These are phyloP conservation scores for Sebastes trivittatus DNA, from an alignment of 2,797 vertebrate species.

Conservation along the genomic window DNA sequence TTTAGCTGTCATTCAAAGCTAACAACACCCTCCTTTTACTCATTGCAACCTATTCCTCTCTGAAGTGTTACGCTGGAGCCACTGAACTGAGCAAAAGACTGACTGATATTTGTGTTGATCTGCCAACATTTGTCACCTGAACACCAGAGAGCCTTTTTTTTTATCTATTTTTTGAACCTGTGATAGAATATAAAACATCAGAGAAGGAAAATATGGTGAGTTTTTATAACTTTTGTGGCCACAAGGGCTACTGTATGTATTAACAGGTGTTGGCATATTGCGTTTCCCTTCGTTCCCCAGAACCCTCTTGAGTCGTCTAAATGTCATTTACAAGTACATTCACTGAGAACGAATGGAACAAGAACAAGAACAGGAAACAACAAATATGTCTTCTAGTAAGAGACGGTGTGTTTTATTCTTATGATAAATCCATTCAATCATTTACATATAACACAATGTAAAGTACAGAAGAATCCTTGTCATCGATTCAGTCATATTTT, in stretches of 20 bases:
- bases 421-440: neutral
- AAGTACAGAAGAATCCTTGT: neutral
- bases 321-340: neutral
- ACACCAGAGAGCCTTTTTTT: neutral
- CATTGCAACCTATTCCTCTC: neutral
- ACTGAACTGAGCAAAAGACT: neutral
- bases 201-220: neutral
- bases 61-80: neutral
- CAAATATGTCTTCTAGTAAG: neutral
- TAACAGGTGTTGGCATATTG: neutral
- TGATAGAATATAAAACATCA: neutral
- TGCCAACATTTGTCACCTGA: neutral
- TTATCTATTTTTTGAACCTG: neutral
- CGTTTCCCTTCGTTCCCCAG: neutral
- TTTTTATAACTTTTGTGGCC: neutral
- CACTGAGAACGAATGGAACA: neutral
- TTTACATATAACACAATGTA: neutral
- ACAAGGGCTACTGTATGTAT: neutral
- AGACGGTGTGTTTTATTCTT: neutral
- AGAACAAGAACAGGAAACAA: neutral
- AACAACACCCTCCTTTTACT: neutral
- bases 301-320: neutral
- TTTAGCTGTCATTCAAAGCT: slow-evolving; percentile 19
- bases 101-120: neutral
- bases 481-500: neutral